Conservation (phyloP, 2,888 invertebrate genomes). For the Eurytoma californica region DNA sequence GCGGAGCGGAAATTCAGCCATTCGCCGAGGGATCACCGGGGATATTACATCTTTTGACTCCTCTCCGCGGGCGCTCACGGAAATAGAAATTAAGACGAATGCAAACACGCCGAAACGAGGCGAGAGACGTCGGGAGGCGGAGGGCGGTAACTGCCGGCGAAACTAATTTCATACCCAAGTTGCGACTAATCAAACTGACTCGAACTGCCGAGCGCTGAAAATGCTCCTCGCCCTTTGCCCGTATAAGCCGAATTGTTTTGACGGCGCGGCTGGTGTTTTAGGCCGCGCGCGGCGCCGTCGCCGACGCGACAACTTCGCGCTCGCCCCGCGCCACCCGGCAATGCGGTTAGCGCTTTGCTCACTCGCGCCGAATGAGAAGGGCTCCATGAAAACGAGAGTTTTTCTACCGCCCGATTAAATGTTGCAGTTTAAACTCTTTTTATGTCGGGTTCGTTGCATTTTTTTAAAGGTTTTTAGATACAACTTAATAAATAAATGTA, state of each 20-base stretch:
- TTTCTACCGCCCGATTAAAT: too few species aligned
- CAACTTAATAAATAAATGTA: too few species aligned
- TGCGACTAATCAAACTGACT: slow-evolving; percentile 51
- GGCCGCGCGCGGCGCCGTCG: neutral
- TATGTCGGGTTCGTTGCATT: too few species aligned
- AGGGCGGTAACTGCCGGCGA: neutral
- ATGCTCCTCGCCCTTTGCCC: neutral
- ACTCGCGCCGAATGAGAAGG: too few species aligned
- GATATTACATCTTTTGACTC: slow-evolving; percentile 3
- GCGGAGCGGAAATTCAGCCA: neutral
- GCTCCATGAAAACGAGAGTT: too few species aligned
- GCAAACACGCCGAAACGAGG: neutral
- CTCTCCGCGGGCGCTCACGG: neutral
- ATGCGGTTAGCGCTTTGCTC: too few species aligned
- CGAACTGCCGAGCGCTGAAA: slow-evolving; percentile 29
- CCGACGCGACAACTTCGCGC: neutral
- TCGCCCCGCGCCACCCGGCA: neutral
- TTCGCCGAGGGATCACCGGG: neutral
- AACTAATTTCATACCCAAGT: slow-evolving; percentile 53
- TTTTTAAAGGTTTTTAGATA: too few species aligned
- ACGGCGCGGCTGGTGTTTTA: slow-evolving; percentile 7
- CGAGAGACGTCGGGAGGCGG: neutral
- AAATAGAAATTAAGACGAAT: slow-evolving; percentile 20
- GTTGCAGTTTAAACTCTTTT: too few species aligned
- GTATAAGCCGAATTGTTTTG: slow-evolving; percentile 33